These are phyloP conservation scores for Mimas tiliae DNA, from an alignment of 2,888 invertebrate genomes.

Conservation along the genomic window DNA sequence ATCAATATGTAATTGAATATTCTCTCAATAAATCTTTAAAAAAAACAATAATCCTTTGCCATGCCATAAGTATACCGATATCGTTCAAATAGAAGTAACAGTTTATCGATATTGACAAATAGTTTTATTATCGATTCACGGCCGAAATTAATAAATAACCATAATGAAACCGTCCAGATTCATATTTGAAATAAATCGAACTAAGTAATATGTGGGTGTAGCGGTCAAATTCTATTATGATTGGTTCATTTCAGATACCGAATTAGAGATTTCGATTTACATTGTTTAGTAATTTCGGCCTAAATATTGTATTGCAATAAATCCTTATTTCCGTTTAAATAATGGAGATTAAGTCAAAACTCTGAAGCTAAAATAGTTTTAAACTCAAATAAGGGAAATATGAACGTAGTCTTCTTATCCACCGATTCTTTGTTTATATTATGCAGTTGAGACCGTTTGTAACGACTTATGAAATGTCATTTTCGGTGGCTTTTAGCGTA, in stretches of 20 bases:
- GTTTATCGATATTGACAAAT: background rate
- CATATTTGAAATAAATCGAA: no score
- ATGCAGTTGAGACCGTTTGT: background rate
- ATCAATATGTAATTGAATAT: no score
- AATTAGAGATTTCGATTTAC: no score
- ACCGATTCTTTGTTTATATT: constrained; percentile 9
- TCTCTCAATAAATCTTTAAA: background rate
- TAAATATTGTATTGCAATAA: no score
- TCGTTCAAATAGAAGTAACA: background rate
- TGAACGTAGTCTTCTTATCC: background rate
- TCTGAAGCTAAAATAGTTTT: constrained; percentile 6
- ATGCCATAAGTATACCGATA: background rate
- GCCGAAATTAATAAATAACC: no score
- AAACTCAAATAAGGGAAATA: background rate
- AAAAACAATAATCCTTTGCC: background rate
- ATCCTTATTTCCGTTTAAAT: background rate
- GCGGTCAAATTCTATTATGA: no score
- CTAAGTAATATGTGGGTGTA: no score
- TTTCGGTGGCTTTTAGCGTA: background rate
- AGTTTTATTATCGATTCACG: background rate
- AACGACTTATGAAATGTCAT: background rate
- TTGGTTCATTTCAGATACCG: no score
- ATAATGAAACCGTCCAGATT: no score
- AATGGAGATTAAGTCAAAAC: background rate
- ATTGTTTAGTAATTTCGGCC: no score